Conservation (phyloP, 2,888 invertebrate species). For the Venusia cambrica region DNA sequence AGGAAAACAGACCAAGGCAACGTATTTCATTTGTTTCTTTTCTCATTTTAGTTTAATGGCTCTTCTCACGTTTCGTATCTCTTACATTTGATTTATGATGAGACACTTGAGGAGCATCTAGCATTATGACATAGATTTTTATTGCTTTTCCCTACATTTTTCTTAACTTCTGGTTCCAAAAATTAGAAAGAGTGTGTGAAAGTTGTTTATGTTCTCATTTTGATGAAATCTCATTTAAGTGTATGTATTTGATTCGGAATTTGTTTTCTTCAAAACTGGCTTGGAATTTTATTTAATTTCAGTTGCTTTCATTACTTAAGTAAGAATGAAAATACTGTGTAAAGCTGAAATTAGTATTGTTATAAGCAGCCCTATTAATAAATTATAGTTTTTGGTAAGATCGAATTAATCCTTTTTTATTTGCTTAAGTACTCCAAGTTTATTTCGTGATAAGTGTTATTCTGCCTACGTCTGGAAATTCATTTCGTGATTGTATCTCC, state of each 20-base stretch:
- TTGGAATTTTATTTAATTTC: conserved; percentile 6
- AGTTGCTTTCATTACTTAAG: too few species aligned
- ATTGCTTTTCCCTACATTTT: conserved; percentile 5
- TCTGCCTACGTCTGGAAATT: neutral
- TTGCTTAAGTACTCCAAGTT: too few species aligned
- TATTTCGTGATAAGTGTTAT: neutral
- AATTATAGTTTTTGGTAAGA: too few species aligned
- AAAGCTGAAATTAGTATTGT: too few species aligned
- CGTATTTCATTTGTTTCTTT: too few species aligned
- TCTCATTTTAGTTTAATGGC: too few species aligned
- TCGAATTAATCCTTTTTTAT: too few species aligned
- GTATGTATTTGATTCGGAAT: conserved; percentile 22
- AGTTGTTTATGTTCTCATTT: conserved; percentile 46
- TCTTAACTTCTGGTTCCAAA: conserved; percentile 13
- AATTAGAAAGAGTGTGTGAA: conserved; percentile 50
- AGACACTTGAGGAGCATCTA: conserved; percentile 4
- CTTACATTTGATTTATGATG: too few species aligned
- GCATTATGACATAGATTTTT: conserved; percentile 1
- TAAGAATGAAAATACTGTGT: too few species aligned
- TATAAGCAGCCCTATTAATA: too few species aligned
- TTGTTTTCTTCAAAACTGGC: conserved; percentile 13
- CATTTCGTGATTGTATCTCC: neutral
- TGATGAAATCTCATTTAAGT: conserved; percentile 20
- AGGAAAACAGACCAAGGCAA: too few species aligned
- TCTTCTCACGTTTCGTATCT: too few species aligned